phyloP scores from a whole-genome alignment of 2,797 vertebrate genomes.

The Ibycter americanus region DNA sequence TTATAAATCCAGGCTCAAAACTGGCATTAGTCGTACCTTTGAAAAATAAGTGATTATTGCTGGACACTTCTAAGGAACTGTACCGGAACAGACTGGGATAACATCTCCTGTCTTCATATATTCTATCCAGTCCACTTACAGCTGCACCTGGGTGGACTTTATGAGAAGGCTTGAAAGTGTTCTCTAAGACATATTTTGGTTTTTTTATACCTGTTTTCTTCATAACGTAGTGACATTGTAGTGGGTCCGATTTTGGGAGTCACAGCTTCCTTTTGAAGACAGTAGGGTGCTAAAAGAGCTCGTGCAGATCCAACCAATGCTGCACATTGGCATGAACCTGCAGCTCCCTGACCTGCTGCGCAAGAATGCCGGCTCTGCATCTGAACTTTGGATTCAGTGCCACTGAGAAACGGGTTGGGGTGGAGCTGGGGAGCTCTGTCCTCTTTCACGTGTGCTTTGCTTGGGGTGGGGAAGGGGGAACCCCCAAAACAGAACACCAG shows the following conservation, averaged over 20 bases:
- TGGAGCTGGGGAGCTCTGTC: neutral
- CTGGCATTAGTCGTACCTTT: neutral
- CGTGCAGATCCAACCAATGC: rapidly evolving
- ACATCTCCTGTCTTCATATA: neutral
- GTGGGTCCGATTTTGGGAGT: neutral
- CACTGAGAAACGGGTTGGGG: neutral
- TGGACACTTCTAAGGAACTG: neutral
- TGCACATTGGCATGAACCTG: neutral
- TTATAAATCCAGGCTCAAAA: neutral
- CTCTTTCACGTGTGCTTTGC: neutral
- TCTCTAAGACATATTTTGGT: neutral
- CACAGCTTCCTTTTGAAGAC: neutral
- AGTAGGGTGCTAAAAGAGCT: neutral
- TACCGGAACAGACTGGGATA: neutral
- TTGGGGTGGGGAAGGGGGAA: too few relatives aligned
- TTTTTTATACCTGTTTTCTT: neutral
- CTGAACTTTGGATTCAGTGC: neutral
- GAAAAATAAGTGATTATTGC: neutral
- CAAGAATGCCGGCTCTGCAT: neutral
- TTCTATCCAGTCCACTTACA: neutral
- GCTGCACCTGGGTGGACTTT: neutral
- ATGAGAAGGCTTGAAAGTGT: neutral
- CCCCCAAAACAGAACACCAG: too few relatives aligned
- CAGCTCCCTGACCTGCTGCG: neutral
- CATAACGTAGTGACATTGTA: neutral